phyloP scores from a whole-genome alignment of 2,888 invertebrate genomes.

The Drosophila planitibia region DNA sequence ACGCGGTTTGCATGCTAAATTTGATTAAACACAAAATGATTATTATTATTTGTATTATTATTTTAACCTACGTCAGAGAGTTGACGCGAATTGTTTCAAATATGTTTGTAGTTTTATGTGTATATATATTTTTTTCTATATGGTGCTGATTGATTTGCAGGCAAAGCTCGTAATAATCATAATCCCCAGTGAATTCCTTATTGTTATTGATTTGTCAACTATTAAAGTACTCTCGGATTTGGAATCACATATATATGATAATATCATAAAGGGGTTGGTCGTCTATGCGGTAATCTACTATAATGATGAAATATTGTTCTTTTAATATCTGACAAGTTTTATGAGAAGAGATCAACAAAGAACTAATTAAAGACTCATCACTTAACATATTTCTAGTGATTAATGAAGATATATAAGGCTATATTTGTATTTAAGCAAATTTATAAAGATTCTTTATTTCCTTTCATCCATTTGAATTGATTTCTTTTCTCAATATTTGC shows the following conservation, averaged over 20 bases:
- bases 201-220: background rate
- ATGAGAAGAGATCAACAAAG: background rate
- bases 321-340: background rate
- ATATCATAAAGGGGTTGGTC: background rate
- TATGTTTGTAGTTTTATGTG: background rate
- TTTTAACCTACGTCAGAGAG: slow-evolving; percentile 32
- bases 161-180: slow-evolving; percentile 20
- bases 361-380: background rate
- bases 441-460: background rate
- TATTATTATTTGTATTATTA: slow-evolving; percentile 10
- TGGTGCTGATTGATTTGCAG: slow-evolving; percentile 20
- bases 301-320: background rate
- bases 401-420: background rate
- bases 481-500: background rate
- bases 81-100: slow-evolving; percentile 11
- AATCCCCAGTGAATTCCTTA: background rate
- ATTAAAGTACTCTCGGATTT: background rate
- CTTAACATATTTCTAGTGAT: background rate
- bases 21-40: slow-evolving; percentile 27
- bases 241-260: background rate
- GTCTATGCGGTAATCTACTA: background rate
- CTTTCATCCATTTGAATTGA: background rate
- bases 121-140: background rate
- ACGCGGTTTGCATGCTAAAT: slow-evolving; percentile 24
- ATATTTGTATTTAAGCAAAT: background rate